phyloP scores from a whole-genome alignment of 1,140 invertebrate species.

The Cecropterus lyciades region DNA sequence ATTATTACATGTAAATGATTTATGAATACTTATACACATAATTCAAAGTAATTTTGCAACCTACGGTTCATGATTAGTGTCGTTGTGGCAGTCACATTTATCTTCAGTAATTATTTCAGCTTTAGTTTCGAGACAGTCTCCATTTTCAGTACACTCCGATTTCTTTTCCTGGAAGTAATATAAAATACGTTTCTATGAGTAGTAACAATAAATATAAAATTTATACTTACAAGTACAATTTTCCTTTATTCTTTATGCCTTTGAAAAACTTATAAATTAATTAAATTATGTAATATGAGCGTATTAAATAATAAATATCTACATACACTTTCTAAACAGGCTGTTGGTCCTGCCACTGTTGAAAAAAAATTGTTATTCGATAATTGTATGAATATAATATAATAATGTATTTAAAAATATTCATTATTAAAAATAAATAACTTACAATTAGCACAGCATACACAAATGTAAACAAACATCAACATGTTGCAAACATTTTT shows the following conservation, averaged over 20 bases:
- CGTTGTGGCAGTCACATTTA: slow-evolving; percentile 41
- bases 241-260: too few relatives aligned
- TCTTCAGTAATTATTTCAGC: slow-evolving; percentile 32
- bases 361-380: slow-evolving; percentile 2
- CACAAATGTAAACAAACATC: slow-evolving; percentile 28
- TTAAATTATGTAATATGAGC: too few relatives aligned
- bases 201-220: too few relatives aligned
- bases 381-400: too few relatives aligned
- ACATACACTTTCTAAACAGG: slow-evolving; percentile 35
- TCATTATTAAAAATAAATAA: slow-evolving; percentile 26
- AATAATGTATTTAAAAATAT: too few relatives aligned
- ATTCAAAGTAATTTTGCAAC: background rate
- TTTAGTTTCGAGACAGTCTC: slow-evolving; percentile 48
- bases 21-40: too few relatives aligned
- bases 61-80: slow-evolving; percentile 36
- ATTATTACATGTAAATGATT: too few relatives aligned
- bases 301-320: background rate
- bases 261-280: too few relatives aligned
- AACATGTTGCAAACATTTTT: slow-evolving; percentile 2
- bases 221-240: too few relatives aligned
- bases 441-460: slow-evolving; percentile 37
- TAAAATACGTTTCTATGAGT: background rate
- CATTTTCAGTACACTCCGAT: slow-evolving; percentile 50
- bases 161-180: slow-evolving; percentile 32
- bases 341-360: slow-evolving; percentile 22